These are phyloP conservation scores for Taenioides sp. DNA, from an alignment of 2,797 vertebrate genomes.

Conservation along the genomic window DNA sequence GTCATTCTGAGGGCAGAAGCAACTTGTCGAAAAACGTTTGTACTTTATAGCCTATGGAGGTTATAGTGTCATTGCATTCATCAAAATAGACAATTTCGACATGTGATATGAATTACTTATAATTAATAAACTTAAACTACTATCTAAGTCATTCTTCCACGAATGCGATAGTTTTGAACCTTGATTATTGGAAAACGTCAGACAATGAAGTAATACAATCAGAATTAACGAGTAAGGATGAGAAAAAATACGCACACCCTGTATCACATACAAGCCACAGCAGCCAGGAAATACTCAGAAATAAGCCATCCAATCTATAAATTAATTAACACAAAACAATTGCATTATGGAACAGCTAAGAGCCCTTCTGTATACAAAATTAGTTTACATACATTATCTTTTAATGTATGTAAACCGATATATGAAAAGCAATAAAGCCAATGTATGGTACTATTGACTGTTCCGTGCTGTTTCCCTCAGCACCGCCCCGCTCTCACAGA, in stretches of 20 bases:
- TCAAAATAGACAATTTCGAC: too few species aligned
- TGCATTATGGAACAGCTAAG: not conserved
- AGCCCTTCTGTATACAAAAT: not conserved
- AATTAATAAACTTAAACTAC: not conserved
- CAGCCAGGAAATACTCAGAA: not conserved
- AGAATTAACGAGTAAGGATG: not conserved
- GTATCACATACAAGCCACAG: not conserved
- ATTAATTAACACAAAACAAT: constrained; percentile 9
- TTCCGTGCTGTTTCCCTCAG: constrained; percentile 1
- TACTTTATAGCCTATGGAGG: not conserved
- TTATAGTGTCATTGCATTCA: not conserved
- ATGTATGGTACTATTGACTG: not conserved
- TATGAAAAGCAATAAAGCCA: not conserved
- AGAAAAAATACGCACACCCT: not conserved
- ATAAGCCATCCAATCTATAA: not conserved
- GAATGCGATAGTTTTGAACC: not conserved
- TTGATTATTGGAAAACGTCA: not conserved
- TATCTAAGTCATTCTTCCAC: not conserved
- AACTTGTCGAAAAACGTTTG: not conserved
- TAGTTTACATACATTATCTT: not conserved
- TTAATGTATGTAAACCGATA: not conserved
- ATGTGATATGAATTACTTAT: too few species aligned
- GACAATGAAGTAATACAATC: not conserved
- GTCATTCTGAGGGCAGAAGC: constrained; percentile 14
- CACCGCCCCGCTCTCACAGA: not conserved